Evolutionary conservation across 2,888 invertebrate genomes (phyloP), one percentile per base, ranked within the genome.

Genomic region (Tenthredo livida): DNA sequence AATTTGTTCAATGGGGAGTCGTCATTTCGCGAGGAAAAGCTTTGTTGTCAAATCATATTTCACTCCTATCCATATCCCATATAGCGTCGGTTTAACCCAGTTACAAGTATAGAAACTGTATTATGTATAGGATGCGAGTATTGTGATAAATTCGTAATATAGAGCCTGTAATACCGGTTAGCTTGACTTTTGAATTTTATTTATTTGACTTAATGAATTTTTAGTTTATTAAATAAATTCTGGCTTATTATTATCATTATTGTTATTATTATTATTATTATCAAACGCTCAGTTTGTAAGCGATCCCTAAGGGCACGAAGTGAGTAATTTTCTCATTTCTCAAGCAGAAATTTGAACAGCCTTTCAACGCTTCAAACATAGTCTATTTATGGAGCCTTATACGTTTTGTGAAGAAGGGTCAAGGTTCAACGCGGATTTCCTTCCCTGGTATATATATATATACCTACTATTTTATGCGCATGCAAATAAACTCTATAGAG

Each of bases 11-110:
- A 73, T 15, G 21, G 7, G 73, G 9, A 9, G 40, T n/a, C 73
- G 43, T 43, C 17, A 12, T 43, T 29, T 21, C 21, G 43, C 21
- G 72, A 21, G 72, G 72, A 72, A 73, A 43, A 10, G 72, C 72
- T 73, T 73, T 73, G 72, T 73, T 73, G 72, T 73, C 72, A 73
- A 73, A 73, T 43, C 72, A 10, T 25, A 43, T 43, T 73, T 73
- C n/a, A 73, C 43, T 73, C 21, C 61, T 61, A 73, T 73, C n/a
- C 21, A 73, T 73, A 43, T 73, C 10, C 43, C 5, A n/a, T 12
- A 29, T n/a, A 43, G 21, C 21, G 3, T 43, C 72, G 40, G 15
- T 73, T 17, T 21, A 73, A 73, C 72, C 43, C 21, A 73, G 72
- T 73, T 73, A 73, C 21, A 43, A 21, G 40, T 73, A 43, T 73